Evolutionary conservation across 2,888 invertebrate species (phyloP), one percentile per base, ranked within the genome.

Genomic region (Harpalus rubripes): DNA sequence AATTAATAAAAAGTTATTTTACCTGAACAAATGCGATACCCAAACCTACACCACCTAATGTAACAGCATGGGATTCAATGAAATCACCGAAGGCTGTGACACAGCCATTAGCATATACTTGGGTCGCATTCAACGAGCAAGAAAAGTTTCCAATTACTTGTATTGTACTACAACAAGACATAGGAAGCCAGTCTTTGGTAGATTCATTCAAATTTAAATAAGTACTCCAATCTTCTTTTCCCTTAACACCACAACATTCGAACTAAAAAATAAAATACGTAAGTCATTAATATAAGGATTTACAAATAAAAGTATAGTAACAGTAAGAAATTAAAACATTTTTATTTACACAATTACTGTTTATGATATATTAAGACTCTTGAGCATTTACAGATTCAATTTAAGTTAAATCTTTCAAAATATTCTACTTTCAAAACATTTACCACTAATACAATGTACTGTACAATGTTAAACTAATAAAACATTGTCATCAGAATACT

Each of bases 21-120:
- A 98, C 97, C 95, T 98, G 98, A 85, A 98, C 93, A 87, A 96
- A 92, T 84, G 97, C 97, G 72, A 98, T 94, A 8, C 95, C 96
- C 80, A 97, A 92, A 10, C 96, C 97, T 8, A 96, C 95, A 0
- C 95, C 96, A 12, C 96, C 97, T 84, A 98, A 93, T 85, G 95
- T 93, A 59, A 95, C 90, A 0, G 96, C 95, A 88, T 97, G 96
- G 18, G 93, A 92, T 88, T 95, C 93, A 85, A 97, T 92, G 89
- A 94, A 93, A 0, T 89, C 88, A 78, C 95, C 93, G 65, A 98
- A 92, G 81, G 93, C 93, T 0, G 89, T 86, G 85, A 95, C 92
- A 89, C 97, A 97, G 41, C 96, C 96, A 0, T 91, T 90, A 10
- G 88, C 86, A 89, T 93, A 93, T 6, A 93, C 92, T 18, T 15